These are phyloP conservation scores for Cossypha polioptera DNA, from an alignment of 2,797 vertebrate species.

Conservation along the genomic window DNA sequence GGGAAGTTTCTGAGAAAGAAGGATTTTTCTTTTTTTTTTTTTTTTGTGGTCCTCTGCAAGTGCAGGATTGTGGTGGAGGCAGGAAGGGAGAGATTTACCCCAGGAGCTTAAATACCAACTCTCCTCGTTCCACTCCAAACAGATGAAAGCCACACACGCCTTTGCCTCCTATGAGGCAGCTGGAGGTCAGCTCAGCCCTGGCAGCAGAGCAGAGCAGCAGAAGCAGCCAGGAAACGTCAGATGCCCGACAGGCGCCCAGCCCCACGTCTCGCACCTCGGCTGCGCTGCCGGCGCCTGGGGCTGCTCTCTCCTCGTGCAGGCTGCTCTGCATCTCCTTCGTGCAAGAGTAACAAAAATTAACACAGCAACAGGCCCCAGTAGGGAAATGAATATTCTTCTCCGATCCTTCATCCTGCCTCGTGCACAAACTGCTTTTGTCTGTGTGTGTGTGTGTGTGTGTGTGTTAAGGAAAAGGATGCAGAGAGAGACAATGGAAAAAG, in stretches of 20 bases:
- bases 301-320: not conserved
- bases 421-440: not conserved
- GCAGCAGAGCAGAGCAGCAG: not conserved
- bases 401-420: not conserved
- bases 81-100: not conserved
- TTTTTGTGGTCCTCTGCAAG: not conserved
- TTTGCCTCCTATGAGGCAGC: not conserved
- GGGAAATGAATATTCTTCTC: not conserved
- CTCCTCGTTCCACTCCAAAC: fast-evolving
- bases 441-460: fast-evolving
- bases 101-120: not conserved
- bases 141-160: not conserved
- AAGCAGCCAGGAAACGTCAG: not conserved
- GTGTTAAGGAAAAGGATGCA: not conserved
- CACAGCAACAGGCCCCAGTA: not conserved
- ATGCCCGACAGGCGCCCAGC: not conserved
- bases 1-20: not conserved
- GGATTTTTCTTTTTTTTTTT: not conserved
- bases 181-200: not conserved
- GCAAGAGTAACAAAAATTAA: not conserved
- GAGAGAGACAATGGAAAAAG: not conserved
- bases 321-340: not conserved
- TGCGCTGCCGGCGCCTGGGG: not conserved
- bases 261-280: not conserved
- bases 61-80: not conserved